These are phyloP conservation scores for Trichonephila inaurata DNA, from an alignment of 1,140 invertebrate genomes.

Conservation along the genomic window DNA sequence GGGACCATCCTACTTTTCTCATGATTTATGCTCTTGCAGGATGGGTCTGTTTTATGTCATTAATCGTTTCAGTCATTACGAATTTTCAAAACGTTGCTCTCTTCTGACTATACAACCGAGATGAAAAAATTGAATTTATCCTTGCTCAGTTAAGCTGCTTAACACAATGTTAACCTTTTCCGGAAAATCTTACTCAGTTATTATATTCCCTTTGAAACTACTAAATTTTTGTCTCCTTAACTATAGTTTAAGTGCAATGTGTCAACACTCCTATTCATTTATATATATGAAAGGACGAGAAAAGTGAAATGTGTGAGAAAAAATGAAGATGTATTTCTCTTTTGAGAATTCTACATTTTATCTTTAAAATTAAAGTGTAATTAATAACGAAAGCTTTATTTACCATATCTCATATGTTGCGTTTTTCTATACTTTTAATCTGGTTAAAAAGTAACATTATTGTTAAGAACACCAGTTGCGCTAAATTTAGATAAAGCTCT, in stretches of 20 bases:
- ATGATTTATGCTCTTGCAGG: conserved; percentile 56
- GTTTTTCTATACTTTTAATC: too few relatives aligned
- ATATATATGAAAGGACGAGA: too few relatives aligned
- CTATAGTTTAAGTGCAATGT: neutral
- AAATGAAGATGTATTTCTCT: too few relatives aligned
- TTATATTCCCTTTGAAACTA: neutral
- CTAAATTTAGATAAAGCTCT: too few relatives aligned
- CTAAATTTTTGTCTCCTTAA: neutral
- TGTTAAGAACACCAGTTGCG: too few relatives aligned
- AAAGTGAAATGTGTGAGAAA: too few relatives aligned
- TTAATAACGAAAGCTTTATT: too few relatives aligned
- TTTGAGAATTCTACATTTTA: too few relatives aligned
- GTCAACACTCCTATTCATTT: neutral
- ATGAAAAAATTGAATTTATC: neutral
- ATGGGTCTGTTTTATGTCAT: conserved; percentile 55
- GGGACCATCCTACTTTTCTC: conserved; percentile 9
- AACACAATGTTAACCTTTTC: neutral
- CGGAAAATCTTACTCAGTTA: neutral
- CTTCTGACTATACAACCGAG: neutral
- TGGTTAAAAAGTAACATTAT: too few relatives aligned
- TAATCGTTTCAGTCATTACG: conserved; percentile 56
- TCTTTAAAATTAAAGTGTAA: too few relatives aligned
- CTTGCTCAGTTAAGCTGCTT: neutral
- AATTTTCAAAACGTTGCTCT: conserved; percentile 23
- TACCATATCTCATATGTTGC: too few relatives aligned